These are phyloP conservation scores for Thereuonema tuberculata DNA, from an alignment of 1,140 invertebrate genomes.

Conservation along the genomic window DNA sequence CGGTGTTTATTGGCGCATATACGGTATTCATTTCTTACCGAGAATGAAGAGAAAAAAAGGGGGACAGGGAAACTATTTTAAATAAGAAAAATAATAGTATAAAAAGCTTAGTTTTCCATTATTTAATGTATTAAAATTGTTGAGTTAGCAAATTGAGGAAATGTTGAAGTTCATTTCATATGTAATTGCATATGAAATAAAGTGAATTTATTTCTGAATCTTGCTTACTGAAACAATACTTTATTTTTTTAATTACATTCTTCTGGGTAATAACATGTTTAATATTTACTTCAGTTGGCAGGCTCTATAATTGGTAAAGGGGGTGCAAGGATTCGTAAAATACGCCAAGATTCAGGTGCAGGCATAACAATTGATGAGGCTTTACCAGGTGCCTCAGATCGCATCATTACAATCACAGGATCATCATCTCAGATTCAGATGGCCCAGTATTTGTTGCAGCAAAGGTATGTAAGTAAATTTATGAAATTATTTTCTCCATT, in stretches of 20 bases:
- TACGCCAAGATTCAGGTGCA: conserved; percentile 83
- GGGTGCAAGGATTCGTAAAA: conserved; percentile 82
- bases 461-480: conserved; percentile 38
- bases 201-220: not conserved
- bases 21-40: too few species aligned
- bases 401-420: conserved; percentile 93
- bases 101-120: not conserved
- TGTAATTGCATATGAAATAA: not conserved
- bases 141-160: not conserved
- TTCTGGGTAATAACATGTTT: too few species aligned
- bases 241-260: not conserved
- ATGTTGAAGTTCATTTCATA: not conserved
- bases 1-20: too few species aligned
- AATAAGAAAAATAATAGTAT: too few species aligned
- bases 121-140: not conserved
- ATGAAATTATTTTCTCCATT: too few species aligned
- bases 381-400: conserved; percentile 72
- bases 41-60: too few species aligned
- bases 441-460: conserved; percentile 91
- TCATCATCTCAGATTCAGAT: conserved; percentile 84
- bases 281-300: conserved; percentile 53
- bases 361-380: conserved; percentile 92
- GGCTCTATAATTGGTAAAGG: conserved; percentile 97
- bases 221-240: not conserved
- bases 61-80: too few species aligned